phyloP scores from a whole-genome alignment of 2,113 vertebrate species.

The Rhabdornis inornatus region DNA sequence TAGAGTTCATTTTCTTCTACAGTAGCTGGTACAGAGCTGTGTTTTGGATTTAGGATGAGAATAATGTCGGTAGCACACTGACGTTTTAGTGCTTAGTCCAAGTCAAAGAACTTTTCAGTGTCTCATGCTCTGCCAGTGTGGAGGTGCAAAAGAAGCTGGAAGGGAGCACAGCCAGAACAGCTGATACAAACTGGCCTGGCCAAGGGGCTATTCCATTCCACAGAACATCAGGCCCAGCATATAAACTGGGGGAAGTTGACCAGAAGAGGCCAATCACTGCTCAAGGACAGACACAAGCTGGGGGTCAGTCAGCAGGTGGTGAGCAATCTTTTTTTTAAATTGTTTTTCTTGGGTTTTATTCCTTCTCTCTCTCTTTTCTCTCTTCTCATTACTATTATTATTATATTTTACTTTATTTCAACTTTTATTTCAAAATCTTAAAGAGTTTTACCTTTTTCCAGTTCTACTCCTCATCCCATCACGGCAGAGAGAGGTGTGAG shows the following conservation, averaged over 20 bases:
- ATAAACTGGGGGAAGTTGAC: background rate
- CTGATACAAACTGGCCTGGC: background rate
- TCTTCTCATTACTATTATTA: background rate
- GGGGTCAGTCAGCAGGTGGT: background rate
- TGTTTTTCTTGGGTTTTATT: background rate
- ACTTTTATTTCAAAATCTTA: background rate
- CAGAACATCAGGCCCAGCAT: background rate
- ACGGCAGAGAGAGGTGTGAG: accelerated
- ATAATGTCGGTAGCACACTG: background rate
- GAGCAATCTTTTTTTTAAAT: background rate
- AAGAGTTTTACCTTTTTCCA: background rate
- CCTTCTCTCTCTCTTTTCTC: background rate
- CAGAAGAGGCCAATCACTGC: background rate
- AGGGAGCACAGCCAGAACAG: background rate
- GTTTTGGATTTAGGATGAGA: background rate
- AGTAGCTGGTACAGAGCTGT: background rate
- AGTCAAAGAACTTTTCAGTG: background rate
- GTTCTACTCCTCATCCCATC: background rate
- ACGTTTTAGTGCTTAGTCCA: background rate
- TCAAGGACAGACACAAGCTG: background rate
- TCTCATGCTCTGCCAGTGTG: background rate
- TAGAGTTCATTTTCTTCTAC: background rate
- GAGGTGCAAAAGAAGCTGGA: background rate
- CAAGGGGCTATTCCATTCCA: background rate
- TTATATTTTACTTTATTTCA: background rate